Evolutionary conservation across 2,888 invertebrate species (phyloP), one percentile per base, ranked within the genome.

Genomic region (Cryptocephalus moraei): DNA sequence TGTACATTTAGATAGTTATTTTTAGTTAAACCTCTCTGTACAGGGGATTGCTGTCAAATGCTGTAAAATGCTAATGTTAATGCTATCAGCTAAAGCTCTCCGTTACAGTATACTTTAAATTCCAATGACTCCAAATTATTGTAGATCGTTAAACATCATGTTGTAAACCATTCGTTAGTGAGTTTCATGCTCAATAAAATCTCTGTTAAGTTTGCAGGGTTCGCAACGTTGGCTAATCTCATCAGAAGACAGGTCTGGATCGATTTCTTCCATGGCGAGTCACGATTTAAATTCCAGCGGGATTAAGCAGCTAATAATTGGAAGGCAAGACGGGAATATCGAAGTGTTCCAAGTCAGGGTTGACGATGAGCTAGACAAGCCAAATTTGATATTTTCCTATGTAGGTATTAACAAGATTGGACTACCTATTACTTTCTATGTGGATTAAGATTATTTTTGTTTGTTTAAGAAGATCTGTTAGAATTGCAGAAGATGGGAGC

Each of bases 261-360:
- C 78, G 39, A 70, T 85, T 33, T 77, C 80, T n/a, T 79, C 80
- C 48, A 69, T 89, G 39, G 81, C 84, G 57, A 82, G 80, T 54
- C 84, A 80, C 56, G 82, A 85, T 63, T 72, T 90, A 54, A 80
- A 81, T 42, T 78, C 76, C 12, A 82, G 82, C 63, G 84, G 82
- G 22, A 69, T 77, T 9, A 76, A 80, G 56, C 84, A 90, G 64
- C 71, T 91, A 33, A 71, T 87, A 13, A 69, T 90, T n/a, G 89
- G 88, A 8, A 72, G 88, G 49, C 84, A 86, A 61, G 88, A 91
- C 70, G 91, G 91, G 10, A 75, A 77, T 10, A 75, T 91, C 32
- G 87, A 90, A 68, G 80, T 90, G n/a, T 87, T 82, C 56, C 75
- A 77, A 14, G 63, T 78, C 38, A 72, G 77, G 47, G 67, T 75